Base-by-base conservation (phyloP, 2,113 vertebrate species). In the Erythrocercus mccallii region DNA sequence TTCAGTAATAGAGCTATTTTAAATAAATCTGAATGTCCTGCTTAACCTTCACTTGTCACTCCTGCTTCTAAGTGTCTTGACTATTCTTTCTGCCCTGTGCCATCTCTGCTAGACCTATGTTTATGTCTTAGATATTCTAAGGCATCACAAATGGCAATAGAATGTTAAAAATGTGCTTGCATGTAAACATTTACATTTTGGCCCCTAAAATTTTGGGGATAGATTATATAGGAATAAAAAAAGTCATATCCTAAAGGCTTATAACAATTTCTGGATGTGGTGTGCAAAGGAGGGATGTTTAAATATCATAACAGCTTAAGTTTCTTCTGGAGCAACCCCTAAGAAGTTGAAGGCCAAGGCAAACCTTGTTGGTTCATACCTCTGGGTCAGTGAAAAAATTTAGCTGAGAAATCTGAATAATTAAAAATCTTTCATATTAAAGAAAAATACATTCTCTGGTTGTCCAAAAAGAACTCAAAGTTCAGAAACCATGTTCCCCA, bases 141-240 rank as follows among this genome's bases (percentile, higher is more conserved):
- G 38, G 35, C 13, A 57, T 48, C 1, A 5, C 11, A 48, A 16
- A 38, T 10, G 14, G 2, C 35, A 72, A 18, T 10, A 58, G 27
- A 78, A 73, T 44, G 58, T 77, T 77, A 35, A 77, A 81, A 68
- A 48, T 1, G 18, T 47, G 12, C 8, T 71, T 38, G 5, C 7
- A 22, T 23, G 5, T 23, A 35, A 57, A 25, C 15, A 68, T 35
- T 5, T 17, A 38, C 28, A 2, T 30, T 54, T 81, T 58, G 21
- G 1, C 4, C 0, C 6, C 10, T 35, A 74, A 48, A 50, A 37
- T 44, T 54, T 73, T 44, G 3, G 1, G 2, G 1, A 3, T 64
- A 45, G 14, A 20, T 4, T 56, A 44, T 44, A 44, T 44, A 44
- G 44, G 7, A 20, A n/a, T n/a, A n/a, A 42, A 57, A 83, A 64